Evolutionary conservation across 2,797 vertebrate species (phyloP).

Genomic region (Cichlasoma orientale): DNA sequence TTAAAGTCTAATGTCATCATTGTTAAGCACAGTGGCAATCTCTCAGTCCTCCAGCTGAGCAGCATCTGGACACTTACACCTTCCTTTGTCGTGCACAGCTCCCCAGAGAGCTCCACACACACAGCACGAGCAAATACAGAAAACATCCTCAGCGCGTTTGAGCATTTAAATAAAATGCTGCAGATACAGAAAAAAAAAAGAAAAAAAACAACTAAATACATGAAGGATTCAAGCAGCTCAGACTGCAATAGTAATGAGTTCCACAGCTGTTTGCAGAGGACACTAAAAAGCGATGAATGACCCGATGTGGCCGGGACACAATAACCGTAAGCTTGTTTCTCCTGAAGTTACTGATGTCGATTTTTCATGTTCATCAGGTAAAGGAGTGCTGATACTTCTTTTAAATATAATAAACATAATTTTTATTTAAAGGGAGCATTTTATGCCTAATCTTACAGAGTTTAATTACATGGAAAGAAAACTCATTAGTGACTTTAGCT

Average conservation of each 20-base stretch:
- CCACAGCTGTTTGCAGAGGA: background rate
- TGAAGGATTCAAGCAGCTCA: background rate
- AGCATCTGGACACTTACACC: background rate
- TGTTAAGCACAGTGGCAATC: conserved; percentile 10
- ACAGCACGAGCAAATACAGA: background rate
- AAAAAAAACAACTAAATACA: background rate
- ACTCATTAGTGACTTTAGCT: background rate
- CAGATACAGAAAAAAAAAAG: background rate
- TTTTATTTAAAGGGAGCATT: background rate
- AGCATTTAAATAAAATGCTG: background rate
- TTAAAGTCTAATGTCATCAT: conserved; percentile 19
- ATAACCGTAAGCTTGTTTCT: background rate
- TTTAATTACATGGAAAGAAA: background rate
- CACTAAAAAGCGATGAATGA: background rate
- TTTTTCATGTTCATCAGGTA: background rate
- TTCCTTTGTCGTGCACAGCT: background rate
- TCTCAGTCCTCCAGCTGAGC: background rate
- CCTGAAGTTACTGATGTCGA: background rate
- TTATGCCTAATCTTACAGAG: background rate
- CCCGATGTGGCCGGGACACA: background rate
- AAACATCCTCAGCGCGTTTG: background rate
- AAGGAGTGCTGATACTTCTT: background rate
- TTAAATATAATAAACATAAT: background rate
- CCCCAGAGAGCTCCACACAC: background rate
- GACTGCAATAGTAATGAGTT: background rate